Evolutionary conservation across 2,113 vertebrate species (phyloP), one percentile per base, ranked within the genome.

Genomic region (Ceyx cyanopectus): DNA sequence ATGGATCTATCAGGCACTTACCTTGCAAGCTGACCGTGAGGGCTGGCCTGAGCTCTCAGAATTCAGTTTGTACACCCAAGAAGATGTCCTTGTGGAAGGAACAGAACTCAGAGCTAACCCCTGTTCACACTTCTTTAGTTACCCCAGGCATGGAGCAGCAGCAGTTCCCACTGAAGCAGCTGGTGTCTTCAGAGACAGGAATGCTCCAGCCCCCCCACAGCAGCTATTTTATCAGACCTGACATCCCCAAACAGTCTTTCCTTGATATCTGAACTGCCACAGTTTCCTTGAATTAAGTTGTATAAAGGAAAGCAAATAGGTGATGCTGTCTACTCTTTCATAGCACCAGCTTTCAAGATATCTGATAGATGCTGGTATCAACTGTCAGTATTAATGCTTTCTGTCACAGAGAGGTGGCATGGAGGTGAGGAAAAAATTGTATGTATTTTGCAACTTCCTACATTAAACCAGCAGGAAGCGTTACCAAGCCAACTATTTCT

Each of bases 1-100:
- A 22, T 14, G 37, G 27, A 8, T 40, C 56, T 18, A 0, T 45
- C 12, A 0, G 16, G 30, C 4, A 10, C 16, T 18, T 56, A 26
- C 19, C 8, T 41, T 9, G 22, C 9, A 51, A 41, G 40, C 17
- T 40, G 4, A 12, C 29, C 20, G 1, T 3, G 2, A 7, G 4
- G 32, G 61, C n/a, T 58, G 37, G 14, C 30, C 48, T 60, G 26
- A 67, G 10, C 45, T 16, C 26, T 9, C 4, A 1, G 57, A 51
- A 45, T 24, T 62, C 43, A 9, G 24, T 22, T 48, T 34, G 41
- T 8, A 20, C 12, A 9, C 10, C 41, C 34, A 20, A 54, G 58
- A 63, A 14, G 8, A 0, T 1, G 3, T 7, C 53, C 40, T 34
- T 21, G 37, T 6, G 32, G 41, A 45, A 26, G 1, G 23, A 34